phyloP scores from a whole-genome alignment of 35 echinoderm and acorn worm genomes.

The Heliocidaris erythrogramma region DNA sequence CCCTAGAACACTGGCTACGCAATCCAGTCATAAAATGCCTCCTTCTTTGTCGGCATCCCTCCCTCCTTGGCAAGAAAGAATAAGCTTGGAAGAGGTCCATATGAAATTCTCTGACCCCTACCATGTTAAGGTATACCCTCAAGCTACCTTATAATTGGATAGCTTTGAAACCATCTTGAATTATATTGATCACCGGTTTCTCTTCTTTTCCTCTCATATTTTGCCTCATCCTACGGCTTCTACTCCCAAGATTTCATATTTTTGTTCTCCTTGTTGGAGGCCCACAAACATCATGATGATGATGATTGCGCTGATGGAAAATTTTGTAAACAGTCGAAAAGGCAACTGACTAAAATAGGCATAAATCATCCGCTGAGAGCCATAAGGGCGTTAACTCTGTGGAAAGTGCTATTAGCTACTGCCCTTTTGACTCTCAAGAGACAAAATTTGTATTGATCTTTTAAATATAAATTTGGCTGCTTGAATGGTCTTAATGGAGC shows the following conservation, averaged over 20 bases:
- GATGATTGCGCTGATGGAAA: not conserved
- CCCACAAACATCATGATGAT: not conserved
- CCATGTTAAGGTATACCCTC: slow-evolving; percentile 17
- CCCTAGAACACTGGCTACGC: not conserved
- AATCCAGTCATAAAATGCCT: not conserved
- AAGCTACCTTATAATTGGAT: slow-evolving; percentile 45
- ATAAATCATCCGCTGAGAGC: not conserved
- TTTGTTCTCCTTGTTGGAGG: not conserved
- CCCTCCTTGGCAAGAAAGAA: not conserved
- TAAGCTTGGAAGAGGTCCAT: not conserved
- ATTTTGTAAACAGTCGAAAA: not conserved
- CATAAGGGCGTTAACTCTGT: not conserved
- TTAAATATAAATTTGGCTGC: not conserved
- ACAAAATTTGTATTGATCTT: slow-evolving; percentile 19
- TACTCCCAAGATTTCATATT: not conserved
- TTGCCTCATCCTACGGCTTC: not conserved
- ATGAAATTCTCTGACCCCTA: slow-evolving; percentile 35
- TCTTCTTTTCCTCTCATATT: not conserved
- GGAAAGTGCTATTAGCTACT: not conserved
- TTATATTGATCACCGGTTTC: slow-evolving; percentile 17
- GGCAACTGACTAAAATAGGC: not conserved
- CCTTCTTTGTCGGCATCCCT: slow-evolving; percentile 31
- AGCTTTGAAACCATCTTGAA: not conserved
- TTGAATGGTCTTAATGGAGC: not conserved
- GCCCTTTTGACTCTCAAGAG: not conserved